Base-by-base conservation (phyloP, 2,888 invertebrate species). In the Drosophila sordidapex region DNA sequence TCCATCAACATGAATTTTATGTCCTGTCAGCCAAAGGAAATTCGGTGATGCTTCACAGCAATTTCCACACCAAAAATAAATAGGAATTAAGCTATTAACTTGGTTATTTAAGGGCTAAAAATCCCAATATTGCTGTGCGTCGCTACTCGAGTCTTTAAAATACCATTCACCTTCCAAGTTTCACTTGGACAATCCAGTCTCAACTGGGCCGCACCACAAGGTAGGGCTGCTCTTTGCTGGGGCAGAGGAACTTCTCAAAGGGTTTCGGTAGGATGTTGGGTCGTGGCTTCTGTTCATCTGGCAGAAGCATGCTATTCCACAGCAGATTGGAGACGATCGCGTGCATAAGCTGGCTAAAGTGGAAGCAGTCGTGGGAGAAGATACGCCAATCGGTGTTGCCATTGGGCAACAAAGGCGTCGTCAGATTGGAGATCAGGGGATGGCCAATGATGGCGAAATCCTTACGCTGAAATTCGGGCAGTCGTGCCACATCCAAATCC, bases 341-440 rank as follows among this genome's bases (percentile, higher is more conserved):
- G 82, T 95, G 94, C 53, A 93, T 93, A 74, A 94, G 94, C 83
- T 95, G 95, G 83, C 94, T 95, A 15, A 95, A 93, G 85, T 95
- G 95, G 78, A 95, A 95, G 84, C 95, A 95, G 88, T 95, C 95
- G 31, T 91, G 90, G 0, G 95, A 94, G 61, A 95, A 90, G 82
- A 93, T 94, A 7, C 94, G 92, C 72, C 93, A 92, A 90, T 95
- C 95, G 0, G 92, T 88, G 1, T 81, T 75, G 4, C 94, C 94
- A 66, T 93, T 86, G 7, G 88, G 65, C 18, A 70, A 73, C 13
- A 27, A 70, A 4, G 94, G 94, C 21, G 94, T 76, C 0, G 74
- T 76, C 2, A 84, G 27, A 46, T 91, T 71, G 70, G 82, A 7
- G 90, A 87, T 67, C 92, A 86, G 49, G 3, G 94, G 94, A 85